A percentile compares a stretch with the other conserved stretches of the same genome.
phyloP scores from a whole-genome alignment of 2,888 invertebrate species.

The Oeneis ivallda region DNA sequence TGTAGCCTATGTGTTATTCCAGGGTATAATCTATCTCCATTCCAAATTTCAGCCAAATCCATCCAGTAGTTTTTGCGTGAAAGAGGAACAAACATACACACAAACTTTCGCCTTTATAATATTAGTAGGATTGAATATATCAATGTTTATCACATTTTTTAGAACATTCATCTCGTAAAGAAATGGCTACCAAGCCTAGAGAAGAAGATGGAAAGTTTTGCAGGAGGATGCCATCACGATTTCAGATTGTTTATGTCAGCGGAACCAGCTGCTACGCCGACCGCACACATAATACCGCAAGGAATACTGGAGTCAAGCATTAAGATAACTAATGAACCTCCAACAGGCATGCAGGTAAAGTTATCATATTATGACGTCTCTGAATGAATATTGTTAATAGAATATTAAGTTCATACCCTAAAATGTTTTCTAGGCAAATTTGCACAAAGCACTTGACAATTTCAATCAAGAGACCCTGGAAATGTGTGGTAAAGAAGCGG shows the following conservation, averaged over 20 bases:
- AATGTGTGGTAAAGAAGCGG: slow-evolving; percentile 97
- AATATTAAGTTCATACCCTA: not conserved
- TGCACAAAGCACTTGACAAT: slow-evolving; percentile 97
- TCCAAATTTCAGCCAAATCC: too few relatives aligned
- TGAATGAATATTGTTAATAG: not conserved
- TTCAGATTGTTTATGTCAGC: slow-evolving; percentile 97
- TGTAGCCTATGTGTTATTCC: too few relatives aligned
- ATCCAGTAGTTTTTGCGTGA: too few relatives aligned
- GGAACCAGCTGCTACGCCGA: slow-evolving; percentile 93
- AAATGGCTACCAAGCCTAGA: slow-evolving; percentile 96
- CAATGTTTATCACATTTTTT: slow-evolving; percentile 24
- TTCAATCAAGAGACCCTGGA: slow-evolving; percentile 97
- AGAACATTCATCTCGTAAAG: slow-evolving; percentile 97
- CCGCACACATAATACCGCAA: slow-evolving; percentile 96
- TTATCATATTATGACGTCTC: not conserved
- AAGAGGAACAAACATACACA: too few relatives aligned
- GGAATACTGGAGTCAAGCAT: slow-evolving; percentile 97
- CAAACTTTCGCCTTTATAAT: too few relatives aligned
- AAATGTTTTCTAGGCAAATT: slow-evolving; percentile 85
- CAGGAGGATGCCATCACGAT: slow-evolving; percentile 88
- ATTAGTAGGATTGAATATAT: not conserved
- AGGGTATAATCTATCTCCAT: too few relatives aligned
- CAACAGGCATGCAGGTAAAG: slow-evolving; percentile 93
- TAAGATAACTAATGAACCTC: slow-evolving; percentile 98
- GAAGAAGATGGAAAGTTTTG: slow-evolving; percentile 94